Percentiles rank a stretch among this genome's conserved stretches.
Conservation (phyloP, 1,140 invertebrate species). For the Eubasilissa regina region DNA sequence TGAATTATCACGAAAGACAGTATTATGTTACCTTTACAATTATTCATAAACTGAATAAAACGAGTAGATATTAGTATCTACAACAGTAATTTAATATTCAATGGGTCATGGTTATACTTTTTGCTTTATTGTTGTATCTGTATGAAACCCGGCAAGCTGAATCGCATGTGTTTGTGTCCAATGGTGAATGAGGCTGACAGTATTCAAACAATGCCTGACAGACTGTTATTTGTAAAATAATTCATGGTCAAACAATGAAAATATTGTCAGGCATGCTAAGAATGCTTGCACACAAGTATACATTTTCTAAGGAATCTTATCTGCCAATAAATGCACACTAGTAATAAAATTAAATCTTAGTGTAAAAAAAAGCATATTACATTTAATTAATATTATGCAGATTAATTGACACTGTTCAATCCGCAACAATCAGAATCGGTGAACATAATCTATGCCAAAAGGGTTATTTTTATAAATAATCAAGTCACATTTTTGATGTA, state of each 20-base stretch:
- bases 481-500: too few species aligned
- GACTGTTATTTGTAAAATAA: constrained; percentile 21
- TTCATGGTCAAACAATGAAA: constrained; percentile 3
- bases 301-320: too few species aligned
- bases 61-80: constrained; percentile 1
- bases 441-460: too few species aligned
- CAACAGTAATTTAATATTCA: constrained; percentile 17
- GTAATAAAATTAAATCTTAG: too few species aligned
- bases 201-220: constrained; percentile 13
- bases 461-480: too few species aligned
- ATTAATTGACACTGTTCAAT: too few species aligned
- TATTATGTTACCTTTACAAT: constrained; percentile 5
- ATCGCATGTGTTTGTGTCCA: not conserved
- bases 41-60: constrained; percentile 4
- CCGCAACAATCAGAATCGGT: too few species aligned
- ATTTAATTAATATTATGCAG: too few species aligned
- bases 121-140: not conserved
- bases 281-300: too few species aligned
- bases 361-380: too few species aligned
- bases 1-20: too few species aligned
- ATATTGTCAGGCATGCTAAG: not conserved
- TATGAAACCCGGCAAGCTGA: not conserved
- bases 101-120: constrained; percentile 27
- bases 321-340: too few species aligned
- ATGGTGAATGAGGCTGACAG: not conserved